Percentiles rank a stretch among this genome's conserved stretches.
phyloP scores from a whole-genome alignment of 2,113 vertebrate genomes.

The Eupsittula cactorum region DNA sequence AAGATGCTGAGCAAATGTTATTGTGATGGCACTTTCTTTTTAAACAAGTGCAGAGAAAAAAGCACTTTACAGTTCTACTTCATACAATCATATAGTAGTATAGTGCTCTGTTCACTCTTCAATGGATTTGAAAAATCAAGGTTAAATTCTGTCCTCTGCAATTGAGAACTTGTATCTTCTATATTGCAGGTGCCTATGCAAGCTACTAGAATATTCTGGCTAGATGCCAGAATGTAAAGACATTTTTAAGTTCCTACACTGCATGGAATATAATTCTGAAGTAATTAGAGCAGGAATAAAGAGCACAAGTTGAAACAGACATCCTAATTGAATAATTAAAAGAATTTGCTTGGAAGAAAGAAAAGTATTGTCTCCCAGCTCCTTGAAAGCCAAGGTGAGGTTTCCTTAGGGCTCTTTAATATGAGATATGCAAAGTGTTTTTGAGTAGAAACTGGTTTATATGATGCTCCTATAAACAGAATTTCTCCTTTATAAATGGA shows the following conservation, averaged over 20 bases:
- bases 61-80: background rate
- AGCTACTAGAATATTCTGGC: background rate
- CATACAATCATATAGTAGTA: background rate
- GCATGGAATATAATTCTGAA: background rate
- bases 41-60: background rate
- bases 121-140: background rate
- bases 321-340: background rate
- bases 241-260: constrained; percentile 6
- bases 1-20: background rate
- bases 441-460: background rate
- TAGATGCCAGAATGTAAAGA: background rate
- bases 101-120: background rate
- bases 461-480: background rate
- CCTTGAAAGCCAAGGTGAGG: background rate
- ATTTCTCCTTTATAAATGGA: background rate
- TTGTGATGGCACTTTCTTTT: background rate
- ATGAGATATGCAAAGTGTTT: background rate
- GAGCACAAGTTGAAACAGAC: background rate
- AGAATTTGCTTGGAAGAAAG: background rate
- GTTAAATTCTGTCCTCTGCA: background rate
- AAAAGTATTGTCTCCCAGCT: background rate
- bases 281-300: background rate
- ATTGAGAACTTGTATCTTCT: background rate
- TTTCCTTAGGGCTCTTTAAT: background rate
- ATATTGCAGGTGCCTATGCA: background rate